Evolutionary conservation across 2,113 vertebrate species (phyloP).

Genomic region (Onychorhynchus coronatus): DNA sequence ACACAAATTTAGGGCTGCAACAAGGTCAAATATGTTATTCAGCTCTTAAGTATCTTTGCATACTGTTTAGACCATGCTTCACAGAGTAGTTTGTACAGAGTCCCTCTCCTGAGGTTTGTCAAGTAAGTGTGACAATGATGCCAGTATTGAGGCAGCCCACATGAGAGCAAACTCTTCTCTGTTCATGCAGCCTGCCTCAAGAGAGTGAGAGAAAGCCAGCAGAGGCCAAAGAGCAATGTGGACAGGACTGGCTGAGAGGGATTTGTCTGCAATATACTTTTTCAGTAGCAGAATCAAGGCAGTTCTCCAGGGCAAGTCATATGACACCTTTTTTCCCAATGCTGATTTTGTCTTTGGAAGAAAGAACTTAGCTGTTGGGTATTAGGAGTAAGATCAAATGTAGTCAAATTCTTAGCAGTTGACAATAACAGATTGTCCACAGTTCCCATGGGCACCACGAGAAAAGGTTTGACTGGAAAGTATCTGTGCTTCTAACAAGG

Average conservation of each 20-base stretch:
- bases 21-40: not conserved
- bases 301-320: not conserved
- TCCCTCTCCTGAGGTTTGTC: not conserved
- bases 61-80: not conserved
- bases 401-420: not conserved
- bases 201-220: not conserved
- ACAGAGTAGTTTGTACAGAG: not conserved
- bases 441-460: not conserved
- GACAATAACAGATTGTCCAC: not conserved
- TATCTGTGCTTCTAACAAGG: not conserved
- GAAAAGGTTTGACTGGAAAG: not conserved
- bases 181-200: not conserved
- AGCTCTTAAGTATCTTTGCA: not conserved
- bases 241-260: not conserved
- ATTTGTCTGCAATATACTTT: not conserved
- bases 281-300: not conserved
- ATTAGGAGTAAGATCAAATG: not conserved
- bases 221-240: not conserved
- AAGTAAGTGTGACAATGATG: not conserved
- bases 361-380: not conserved
- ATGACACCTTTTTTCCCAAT: not conserved
- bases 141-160: not conserved
- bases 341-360: not conserved
- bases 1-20: not conserved
- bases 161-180: not conserved